These are phyloP conservation scores for Misgurnus anguillicaudatus DNA, from an alignment of 2,113 vertebrate species.

Conservation along the genomic window DNA sequence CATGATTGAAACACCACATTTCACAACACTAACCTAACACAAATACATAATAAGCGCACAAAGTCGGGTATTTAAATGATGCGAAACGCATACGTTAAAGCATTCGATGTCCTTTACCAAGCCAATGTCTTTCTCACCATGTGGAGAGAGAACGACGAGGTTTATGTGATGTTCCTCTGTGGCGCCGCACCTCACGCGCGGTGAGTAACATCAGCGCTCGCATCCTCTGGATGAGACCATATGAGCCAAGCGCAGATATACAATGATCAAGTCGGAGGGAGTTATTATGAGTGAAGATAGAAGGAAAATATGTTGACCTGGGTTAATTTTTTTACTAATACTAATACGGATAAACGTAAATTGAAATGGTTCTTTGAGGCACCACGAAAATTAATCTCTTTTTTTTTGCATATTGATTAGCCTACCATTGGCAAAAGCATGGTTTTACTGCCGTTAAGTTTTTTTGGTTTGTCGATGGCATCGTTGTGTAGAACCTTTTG, in stretches of 20 bases:
- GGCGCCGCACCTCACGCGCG: slow-evolving; percentile 7
- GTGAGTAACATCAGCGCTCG: slow-evolving; percentile 16
- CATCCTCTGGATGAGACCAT: not conserved
- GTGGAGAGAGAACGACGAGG: not conserved
- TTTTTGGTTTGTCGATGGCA: too few relatives aligned
- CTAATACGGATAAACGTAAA: too few relatives aligned
- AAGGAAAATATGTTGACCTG: too few relatives aligned
- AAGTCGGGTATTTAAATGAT: not conserved
- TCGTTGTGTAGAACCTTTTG: too few relatives aligned
- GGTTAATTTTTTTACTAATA: too few relatives aligned
- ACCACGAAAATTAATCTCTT: too few relatives aligned
- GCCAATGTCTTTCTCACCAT: slow-evolving; percentile 41
- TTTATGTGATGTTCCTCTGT: slow-evolving; percentile 3
- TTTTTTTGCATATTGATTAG: too few relatives aligned
- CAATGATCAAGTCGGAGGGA: not conserved
- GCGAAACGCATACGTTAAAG: not conserved
- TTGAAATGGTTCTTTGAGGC: too few relatives aligned
- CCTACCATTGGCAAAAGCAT: too few relatives aligned
- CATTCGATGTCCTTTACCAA: slow-evolving; percentile 23
- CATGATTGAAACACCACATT: slow-evolving; percentile 85
- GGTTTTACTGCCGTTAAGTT: too few relatives aligned
- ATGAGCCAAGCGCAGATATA: not conserved
- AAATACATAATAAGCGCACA: not conserved
- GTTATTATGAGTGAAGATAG: too few relatives aligned
- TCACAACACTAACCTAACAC: slow-evolving; percentile 71